These are phyloP conservation scores for Cryptocephalus moraei DNA, from an alignment of 2,888 invertebrate species.

Conservation along the genomic window DNA sequence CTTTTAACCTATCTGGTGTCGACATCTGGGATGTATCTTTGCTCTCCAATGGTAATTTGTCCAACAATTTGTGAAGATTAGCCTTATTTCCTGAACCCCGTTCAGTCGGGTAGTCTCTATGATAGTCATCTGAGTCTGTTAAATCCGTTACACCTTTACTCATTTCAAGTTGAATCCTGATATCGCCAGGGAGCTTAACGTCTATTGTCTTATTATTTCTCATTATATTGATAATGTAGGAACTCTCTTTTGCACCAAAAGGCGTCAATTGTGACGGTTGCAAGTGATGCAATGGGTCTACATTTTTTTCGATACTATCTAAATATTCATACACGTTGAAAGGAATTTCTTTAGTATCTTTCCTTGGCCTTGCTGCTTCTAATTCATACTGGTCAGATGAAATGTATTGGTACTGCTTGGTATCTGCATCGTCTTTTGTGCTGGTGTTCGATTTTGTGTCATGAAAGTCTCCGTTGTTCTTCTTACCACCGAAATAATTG, in stretches of 20 bases:
- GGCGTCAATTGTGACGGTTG: not conserved
- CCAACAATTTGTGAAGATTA: no score
- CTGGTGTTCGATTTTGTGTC: no score
- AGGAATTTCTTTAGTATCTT: constrained; percentile 4
- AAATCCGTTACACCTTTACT: not conserved
- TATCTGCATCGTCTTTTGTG: no score
- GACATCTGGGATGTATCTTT: no score
- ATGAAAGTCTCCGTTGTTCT: no score
- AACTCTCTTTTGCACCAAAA: not conserved
- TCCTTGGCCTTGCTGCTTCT: constrained; percentile 16
- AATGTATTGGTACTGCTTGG: not conserved
- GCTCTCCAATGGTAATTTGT: no score
- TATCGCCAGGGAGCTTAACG: not conserved
- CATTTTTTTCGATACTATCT: not conserved
- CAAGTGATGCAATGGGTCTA: not conserved
- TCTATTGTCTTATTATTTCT: not conserved
- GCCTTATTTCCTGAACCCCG: not conserved
- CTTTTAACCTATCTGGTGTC: not conserved
- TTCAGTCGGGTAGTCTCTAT: constrained; percentile 2
- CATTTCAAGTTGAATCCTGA: not conserved
- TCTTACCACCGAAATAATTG: no score
- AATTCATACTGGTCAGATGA: constrained; percentile 15
- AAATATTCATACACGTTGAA: not conserved
- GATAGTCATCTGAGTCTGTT: not conserved
- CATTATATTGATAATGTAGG: not conserved